Base-by-base conservation (phyloP, 2,797 vertebrate species). In the Pteropus rufus region DNA sequence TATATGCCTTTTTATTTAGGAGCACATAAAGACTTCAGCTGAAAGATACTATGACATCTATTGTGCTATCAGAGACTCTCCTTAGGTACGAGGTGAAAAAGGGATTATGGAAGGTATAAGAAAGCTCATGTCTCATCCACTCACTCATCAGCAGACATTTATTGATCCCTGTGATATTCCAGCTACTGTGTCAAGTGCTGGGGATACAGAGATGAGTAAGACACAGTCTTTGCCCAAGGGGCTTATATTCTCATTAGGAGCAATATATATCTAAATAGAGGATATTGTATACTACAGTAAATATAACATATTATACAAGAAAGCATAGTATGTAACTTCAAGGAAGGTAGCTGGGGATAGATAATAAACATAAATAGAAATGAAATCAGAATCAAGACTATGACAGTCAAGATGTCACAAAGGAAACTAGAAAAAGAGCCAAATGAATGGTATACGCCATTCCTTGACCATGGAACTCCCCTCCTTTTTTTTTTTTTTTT, bases 371-470 rank as follows among this genome's bases (percentile, higher is more conserved):
- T 1, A 52, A 89, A 8, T 2, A 46, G 21, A 91, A 89, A 69
- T 79, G 73, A 86, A 73, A 58, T 73, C 41, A 64, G 67, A 82
- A 86, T 75, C 31, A 44, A 82, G 41, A 69, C 9, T 39, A 14
- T 52, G 39, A 19, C 36, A 73, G 34, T 82, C 44, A 36, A 44
- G 65, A 79, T 2, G 4, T 62, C 24, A 69, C 39, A 77, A n/a
- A 36, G 41, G 14, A 67, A 93, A 64, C 24, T 21, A 76, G 92
- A 91, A 94, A 54, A 83, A 84, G 41, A 82, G 62, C 26, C n/a
- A 64, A 39, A 64, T 52, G 76, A 34, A 49, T 41, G 49, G n/a
- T 11, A 2, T n/a, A 21, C n/a, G 26, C 24, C 7, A 14, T 31
- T 72, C 19, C 31, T 76, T 88, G 41, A 72, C 15, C 21, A 19